Conservation (phyloP, 2,888 invertebrate genomes). For the Galerucella pusilla region DNA sequence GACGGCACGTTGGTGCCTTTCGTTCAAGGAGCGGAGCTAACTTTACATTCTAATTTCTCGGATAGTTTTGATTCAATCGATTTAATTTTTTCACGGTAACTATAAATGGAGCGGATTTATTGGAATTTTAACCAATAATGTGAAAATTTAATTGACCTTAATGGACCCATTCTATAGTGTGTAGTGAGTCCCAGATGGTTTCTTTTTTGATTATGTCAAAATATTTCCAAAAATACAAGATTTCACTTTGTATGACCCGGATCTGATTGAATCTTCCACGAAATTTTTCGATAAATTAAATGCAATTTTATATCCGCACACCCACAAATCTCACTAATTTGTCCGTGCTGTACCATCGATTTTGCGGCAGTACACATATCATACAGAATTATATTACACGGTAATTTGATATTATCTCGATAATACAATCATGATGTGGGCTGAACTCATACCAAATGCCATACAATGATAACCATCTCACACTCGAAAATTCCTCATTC, state of each 20-base stretch:
- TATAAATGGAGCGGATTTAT: too few relatives aligned
- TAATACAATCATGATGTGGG: conserved; percentile 48
- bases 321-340: conserved; percentile 45
- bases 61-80: too few relatives aligned
- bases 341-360: conserved; percentile 34
- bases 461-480: conserved; percentile 26
- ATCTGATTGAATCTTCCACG: not conserved
- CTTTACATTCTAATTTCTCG: too few relatives aligned
- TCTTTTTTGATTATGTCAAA: too few relatives aligned
- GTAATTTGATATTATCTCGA: conserved; percentile 58
- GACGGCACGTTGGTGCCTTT: too few relatives aligned
- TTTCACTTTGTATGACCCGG: not conserved
- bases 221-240: too few relatives aligned
- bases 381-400: conserved; percentile 56
- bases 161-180: too few relatives aligned
- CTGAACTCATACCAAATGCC: conserved; percentile 17
- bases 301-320: not conserved
- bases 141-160: too few relatives aligned
- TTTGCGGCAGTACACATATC: conserved; percentile 44
- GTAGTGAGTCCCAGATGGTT: too few relatives aligned
- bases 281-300: not conserved
- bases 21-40: too few relatives aligned
- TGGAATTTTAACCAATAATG: too few relatives aligned
- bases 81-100: too few relatives aligned
- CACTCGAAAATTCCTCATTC: conserved; percentile 27